Conservation (phyloP, 1,140 invertebrate genomes). For the Neodiprion virginianus region DNA sequence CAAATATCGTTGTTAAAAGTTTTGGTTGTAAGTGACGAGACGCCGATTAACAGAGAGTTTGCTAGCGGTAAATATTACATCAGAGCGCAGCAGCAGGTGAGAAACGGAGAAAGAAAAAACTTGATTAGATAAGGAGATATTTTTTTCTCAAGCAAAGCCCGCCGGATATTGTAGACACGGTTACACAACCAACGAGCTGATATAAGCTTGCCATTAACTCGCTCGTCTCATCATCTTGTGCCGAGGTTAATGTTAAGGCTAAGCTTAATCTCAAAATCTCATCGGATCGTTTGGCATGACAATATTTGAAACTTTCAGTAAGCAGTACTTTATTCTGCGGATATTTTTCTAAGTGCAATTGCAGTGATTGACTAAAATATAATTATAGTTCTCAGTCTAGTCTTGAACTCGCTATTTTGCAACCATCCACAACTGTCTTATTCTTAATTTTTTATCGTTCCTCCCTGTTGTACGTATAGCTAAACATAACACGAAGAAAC, state of each 20-base stretch:
- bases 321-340: neutral
- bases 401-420: no score
- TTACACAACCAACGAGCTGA: neutral
- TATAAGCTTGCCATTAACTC: neutral
- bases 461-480: no score
- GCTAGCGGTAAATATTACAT: conserved; percentile 1
- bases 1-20: neutral
- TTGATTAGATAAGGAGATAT: neutral
- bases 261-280: neutral
- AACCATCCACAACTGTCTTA: no score
- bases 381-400: no score
- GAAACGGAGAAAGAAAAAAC: neutral
- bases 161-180: neutral
- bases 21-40: neutral
- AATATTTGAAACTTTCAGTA: neutral
- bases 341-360: neutral
- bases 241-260: neutral
- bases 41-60: neutral
- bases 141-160: neutral
- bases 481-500: neutral
- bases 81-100: neutral
- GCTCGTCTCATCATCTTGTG: neutral
- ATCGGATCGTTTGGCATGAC: neutral
- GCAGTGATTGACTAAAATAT: no score
- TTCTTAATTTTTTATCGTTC: no score